A percentile compares a stretch with the other conserved stretches of the same genome.
These are phyloP conservation scores for Ametastegia equiseti DNA, from an alignment of 2,888 invertebrate species.

Conservation along the genomic window DNA sequence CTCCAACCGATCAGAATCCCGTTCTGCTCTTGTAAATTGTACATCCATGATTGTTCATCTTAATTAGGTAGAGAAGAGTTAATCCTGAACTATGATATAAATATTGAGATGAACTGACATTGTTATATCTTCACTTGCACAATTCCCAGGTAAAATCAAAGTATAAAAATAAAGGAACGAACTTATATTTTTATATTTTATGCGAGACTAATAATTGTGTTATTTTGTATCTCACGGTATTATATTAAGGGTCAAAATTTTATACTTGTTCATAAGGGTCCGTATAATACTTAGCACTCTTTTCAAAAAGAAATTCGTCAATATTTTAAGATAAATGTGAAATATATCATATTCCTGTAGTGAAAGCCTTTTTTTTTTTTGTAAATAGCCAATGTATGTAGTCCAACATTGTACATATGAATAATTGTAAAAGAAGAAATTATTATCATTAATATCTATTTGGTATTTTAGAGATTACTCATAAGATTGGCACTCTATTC, in stretches of 20 bases:
- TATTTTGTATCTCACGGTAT: neutral
- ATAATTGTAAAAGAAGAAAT: neutral
- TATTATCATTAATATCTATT: slow-evolving; percentile 4
- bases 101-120: neutral
- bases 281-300: neutral
- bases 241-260: no score
- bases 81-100: neutral
- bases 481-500: neutral
- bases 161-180: neutral
- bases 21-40: neutral
- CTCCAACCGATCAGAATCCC: neutral
- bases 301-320: neutral
- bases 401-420: slow-evolving; percentile 25
- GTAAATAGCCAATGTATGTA: slow-evolving; percentile 35
- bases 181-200: slow-evolving; percentile 9
- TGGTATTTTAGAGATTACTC: neutral
- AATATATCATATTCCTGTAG: slow-evolving; percentile 15
- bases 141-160: neutral
- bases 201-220: neutral
- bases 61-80: neutral
- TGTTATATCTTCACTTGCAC: neutral
- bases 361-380: neutral
- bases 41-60: neutral
- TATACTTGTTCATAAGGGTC: neutral
- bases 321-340: neutral